Conservation (phyloP, 2,888 invertebrate species). For the Callosobruchus maculatus region DNA sequence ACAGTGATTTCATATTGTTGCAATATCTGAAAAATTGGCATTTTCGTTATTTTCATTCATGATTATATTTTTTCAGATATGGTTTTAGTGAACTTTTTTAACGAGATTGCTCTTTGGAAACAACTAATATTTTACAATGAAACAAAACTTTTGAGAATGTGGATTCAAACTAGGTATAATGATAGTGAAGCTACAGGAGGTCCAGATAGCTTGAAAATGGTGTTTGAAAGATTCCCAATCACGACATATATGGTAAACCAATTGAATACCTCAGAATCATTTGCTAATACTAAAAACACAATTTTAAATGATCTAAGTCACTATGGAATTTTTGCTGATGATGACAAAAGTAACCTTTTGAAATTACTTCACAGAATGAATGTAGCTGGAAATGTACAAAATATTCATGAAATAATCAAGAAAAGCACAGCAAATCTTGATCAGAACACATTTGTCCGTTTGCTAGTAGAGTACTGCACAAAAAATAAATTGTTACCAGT, state of each 20-base stretch:
- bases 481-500: conserved; percentile 54
- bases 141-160: conserved; percentile 56
- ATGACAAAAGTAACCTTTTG: conserved; percentile 56
- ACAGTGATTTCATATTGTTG: too few species aligned
- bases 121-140: conserved; percentile 59
- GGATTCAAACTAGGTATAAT: conserved; percentile 57
- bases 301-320: conserved; percentile 60
- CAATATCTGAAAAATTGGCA: too few species aligned
- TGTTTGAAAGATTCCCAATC: conserved; percentile 57
- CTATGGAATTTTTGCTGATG: conserved; percentile 61
- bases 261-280: conserved; percentile 55
- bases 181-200: conserved; percentile 30
- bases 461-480: conserved; percentile 54
- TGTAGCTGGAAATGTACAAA: conserved; percentile 53
- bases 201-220: conserved; percentile 51
- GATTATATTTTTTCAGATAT: conserved; percentile 50
- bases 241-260: conserved; percentile 60
- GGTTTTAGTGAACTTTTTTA: conserved; percentile 52
- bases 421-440: conserved; percentile 36
- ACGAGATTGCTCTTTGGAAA: conserved; percentile 58
- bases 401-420: conserved; percentile 55
- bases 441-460: conserved; percentile 53
- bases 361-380: conserved; percentile 60
- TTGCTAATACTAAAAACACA: conserved; percentile 56
- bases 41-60: too few species aligned